Evolutionary conservation across 2,113 vertebrate genomes (phyloP).

Genomic region (Sinocyclocheilus maitianheensis): DNA sequence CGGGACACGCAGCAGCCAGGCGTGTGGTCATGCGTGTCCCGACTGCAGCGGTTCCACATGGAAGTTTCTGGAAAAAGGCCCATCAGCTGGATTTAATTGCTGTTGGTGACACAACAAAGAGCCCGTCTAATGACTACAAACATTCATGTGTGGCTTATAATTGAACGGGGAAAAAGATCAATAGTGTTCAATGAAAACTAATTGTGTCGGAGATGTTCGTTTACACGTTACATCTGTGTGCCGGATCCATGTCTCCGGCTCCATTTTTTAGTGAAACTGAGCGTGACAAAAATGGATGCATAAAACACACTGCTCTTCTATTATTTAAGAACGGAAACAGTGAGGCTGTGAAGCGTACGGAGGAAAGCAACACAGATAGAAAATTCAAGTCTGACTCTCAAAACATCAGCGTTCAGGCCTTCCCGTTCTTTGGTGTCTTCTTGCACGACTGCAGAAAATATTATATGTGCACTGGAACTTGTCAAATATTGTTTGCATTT

Average conservation of each 20-base stretch:
- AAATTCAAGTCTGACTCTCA: slow-evolving; percentile 25
- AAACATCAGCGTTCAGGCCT: background rate
- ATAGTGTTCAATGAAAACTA: slow-evolving; percentile 81
- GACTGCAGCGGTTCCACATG: slow-evolving; percentile 69
- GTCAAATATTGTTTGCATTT: background rate
- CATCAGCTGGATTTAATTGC: slow-evolving; percentile 77
- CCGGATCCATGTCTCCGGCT: background rate
- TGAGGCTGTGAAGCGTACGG: slow-evolving; percentile 33
- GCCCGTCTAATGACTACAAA: slow-evolving; percentile 76
- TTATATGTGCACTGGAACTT: background rate
- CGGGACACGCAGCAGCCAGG: too few species aligned
- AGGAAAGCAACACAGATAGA: background rate
- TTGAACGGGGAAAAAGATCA: slow-evolving; percentile 74
- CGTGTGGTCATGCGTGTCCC: slow-evolving; percentile 59
- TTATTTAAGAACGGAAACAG: slow-evolving; percentile 75
- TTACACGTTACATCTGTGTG: slow-evolving; percentile 53
- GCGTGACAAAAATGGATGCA: slow-evolving; percentile 72
- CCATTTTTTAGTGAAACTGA: slow-evolving; percentile 75
- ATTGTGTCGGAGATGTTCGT: slow-evolving; percentile 66
- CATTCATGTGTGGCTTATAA: slow-evolving; percentile 74
- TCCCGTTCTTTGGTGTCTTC: background rate
- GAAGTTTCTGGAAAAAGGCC: slow-evolving; percentile 66
- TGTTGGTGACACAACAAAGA: slow-evolving; percentile 78
- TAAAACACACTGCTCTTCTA: slow-evolving; percentile 74
- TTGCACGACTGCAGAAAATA: background rate